Base-by-base conservation (phyloP, 2,888 invertebrate species). In the Gerris lacustris region DNA sequence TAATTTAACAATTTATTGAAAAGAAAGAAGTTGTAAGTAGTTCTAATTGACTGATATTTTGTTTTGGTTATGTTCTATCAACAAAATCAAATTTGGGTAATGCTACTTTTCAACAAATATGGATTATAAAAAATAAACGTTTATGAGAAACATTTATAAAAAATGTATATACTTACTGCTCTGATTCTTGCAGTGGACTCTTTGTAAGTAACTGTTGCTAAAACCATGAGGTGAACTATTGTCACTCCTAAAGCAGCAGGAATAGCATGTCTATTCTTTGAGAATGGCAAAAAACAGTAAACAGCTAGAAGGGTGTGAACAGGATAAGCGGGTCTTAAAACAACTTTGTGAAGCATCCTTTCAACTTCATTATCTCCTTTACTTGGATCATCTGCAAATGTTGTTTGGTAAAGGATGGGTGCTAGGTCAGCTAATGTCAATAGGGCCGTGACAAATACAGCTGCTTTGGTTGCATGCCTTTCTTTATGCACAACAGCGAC, bases 251-350 rank as follows among this genome's bases (percentile, higher is more conserved):
- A 74, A 0, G 92, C 94, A 69, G 92, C 82, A 44, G 88, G 77
- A 44, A 89, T 83, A 0, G 90, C 88, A 73, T 89, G 82, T 73
- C 86, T 84, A 78, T 90, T 88, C 78, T 88, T 87, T 43, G 89
- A 86, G 77, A 94, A 84, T 0, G 93, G 92, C 75, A 94, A 83
- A 80, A 94, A 93, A 74, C 93, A 87, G 80, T 94, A 93, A 73
- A 90, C 87, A 1, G 90, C 88, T 69, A 94, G 84, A 2, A 94
- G 83, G 1, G 89, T 85, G 79, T 89, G 86, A 0, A 88, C 87
- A 2, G 87, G 84, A 77, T 89, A 90, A 0, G 88, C 87, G 18
- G 91, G 90, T 70, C 89, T 84, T 0, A 87, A 79, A 5, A 81
- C 76, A 31, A 74, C 77, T 64, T 9, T 64, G 11, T 64, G n/a